phyloP scores from a whole-genome alignment of 2,888 invertebrate species.

The Apamea monoglypha region DNA sequence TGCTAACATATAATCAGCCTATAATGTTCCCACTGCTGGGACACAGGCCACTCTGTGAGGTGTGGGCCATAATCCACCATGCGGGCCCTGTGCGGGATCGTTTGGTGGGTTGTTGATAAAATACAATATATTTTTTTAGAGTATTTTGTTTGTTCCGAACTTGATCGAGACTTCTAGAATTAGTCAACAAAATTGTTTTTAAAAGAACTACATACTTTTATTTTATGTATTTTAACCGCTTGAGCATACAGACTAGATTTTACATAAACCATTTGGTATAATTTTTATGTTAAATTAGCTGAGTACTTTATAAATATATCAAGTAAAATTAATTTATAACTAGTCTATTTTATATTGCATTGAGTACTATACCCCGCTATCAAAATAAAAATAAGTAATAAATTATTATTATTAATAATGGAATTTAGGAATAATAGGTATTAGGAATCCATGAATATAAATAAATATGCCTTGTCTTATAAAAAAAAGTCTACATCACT shows the following conservation, averaged over 20 bases:
- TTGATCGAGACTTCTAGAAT: constrained; percentile 18
- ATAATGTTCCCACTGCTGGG: too few species aligned
- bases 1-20: too few species aligned
- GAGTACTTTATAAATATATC: constrained; percentile 43
- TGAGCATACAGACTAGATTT: constrained; percentile 83
- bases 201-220: constrained; percentile 19
- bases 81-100: not conserved
- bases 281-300: constrained; percentile 63
- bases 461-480: constrained; percentile 18
- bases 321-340: constrained; percentile 25
- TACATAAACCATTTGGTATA: constrained; percentile 80
- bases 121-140: not conserved
- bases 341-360: constrained; percentile 65
- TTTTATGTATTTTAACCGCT: constrained; percentile 63
- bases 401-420: constrained; percentile 45
- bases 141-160: not conserved
- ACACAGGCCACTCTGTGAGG: too few species aligned
- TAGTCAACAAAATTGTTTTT: constrained; percentile 40
- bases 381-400: constrained; percentile 35
- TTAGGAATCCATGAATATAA: constrained; percentile 28
- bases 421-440: constrained; percentile 41
- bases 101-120: not conserved
- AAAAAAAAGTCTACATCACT: constrained; percentile 15
- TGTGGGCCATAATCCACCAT: not conserved
- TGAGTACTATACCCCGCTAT: constrained; percentile 50